Base-by-base conservation (phyloP, 2,797 vertebrate species). In the Avahi laniger region DNA sequence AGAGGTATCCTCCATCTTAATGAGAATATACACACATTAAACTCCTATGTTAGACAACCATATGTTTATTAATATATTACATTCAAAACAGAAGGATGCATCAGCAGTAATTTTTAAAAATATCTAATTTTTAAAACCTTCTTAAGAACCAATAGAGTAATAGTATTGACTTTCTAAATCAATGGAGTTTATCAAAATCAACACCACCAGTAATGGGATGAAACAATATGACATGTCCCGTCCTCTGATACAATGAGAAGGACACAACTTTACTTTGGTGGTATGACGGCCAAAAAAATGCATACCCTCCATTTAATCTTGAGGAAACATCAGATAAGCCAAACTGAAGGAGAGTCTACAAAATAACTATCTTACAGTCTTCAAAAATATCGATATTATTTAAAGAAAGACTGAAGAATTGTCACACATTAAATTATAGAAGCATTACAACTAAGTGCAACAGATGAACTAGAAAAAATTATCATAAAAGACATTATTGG, bases 1-100 rank as follows among this genome's bases (percentile, higher is more conserved):
- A 97, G 99, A 97, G 87, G 98, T 98, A 9, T 99, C 99, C 28
- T 99, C 99, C 98, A 98, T 98, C 99, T 99, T 98, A 75, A 78
- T 20, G 78, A 97, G 84, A 97, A 97, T 10, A 97, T 3, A 96
- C 7, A 97, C 14, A 98, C 41, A 97, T 3, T 65, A 96, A 94
- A 72, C 61, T 94, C 26, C 84, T 28, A 20, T 70, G 85, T 81
- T 43, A 87, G 28, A 46, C 9, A 59, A 54, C 10, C 6, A 30
- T 61, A 46, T 4, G 28, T 61, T 69, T 82, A 76, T 63, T 43
- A 65, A 73, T 33, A 78, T 11, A 52, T 12, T 65, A 72, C 11
- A 35, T 26, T 67, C 43, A 87, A 96, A 90, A 89, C n/a, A 83
- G 52, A 96, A 92, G 17, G 35, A 41, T 1, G 18, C 1, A 22